Conservation (phyloP, 2,113 vertebrate genomes). For the Vulpes vulpes region DNA sequence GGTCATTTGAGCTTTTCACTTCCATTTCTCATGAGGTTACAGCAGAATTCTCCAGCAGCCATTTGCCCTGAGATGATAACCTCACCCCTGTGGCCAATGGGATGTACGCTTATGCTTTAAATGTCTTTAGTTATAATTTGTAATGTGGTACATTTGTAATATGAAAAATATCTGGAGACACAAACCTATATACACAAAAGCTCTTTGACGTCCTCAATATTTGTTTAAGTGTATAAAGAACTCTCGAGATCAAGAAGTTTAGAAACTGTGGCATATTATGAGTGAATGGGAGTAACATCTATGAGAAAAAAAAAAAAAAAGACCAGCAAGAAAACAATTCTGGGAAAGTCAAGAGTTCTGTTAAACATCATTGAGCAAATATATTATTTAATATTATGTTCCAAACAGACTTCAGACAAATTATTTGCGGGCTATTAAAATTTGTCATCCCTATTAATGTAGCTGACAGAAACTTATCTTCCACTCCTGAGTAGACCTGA, state of each 20-base stretch:
- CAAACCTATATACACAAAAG: neutral
- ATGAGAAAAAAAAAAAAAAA: neutral
- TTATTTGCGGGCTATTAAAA: neutral
- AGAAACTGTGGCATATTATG: neutral
- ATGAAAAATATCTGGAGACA: neutral
- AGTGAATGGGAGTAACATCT: too few species aligned
- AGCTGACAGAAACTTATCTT: neutral
- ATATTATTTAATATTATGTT: neutral
- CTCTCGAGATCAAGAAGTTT: neutral
- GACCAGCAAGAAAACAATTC: neutral
- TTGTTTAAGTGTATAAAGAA: neutral
- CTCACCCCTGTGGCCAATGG: too few species aligned
- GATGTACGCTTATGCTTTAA: neutral
- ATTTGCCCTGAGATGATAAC: fast-evolving
- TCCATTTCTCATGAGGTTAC: neutral
- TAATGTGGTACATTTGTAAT: neutral
- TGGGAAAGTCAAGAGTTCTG: neutral
- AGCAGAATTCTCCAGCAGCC: neutral
- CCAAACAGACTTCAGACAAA: neutral
- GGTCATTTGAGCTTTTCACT: neutral
- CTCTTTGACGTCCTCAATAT: neutral
- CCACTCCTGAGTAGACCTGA: neutral
- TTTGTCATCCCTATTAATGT: neutral
- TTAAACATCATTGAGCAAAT: neutral
- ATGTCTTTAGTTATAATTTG: neutral